Base-by-base conservation (phyloP, 2,113 vertebrate genomes). In the Esox niger region DNA sequence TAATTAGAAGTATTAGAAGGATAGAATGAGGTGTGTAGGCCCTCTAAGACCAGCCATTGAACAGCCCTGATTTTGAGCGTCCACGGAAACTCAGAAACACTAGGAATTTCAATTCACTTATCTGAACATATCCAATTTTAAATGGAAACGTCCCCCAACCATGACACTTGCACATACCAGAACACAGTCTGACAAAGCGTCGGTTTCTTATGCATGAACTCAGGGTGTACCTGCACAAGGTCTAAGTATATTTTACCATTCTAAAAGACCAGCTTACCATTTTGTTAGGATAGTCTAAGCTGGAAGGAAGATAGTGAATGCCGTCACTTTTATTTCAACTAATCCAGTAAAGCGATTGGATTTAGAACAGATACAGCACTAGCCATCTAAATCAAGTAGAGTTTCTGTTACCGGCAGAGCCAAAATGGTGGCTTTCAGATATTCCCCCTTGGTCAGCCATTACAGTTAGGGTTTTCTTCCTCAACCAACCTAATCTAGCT, bases 281-380 rank as follows among this genome's bases (percentile, higher is more conserved):
- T n/a, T 74, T 20, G 10, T 76, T 43, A 17, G 6, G 52, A 71
- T 35, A 75, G 32, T 76, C 80, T 74, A 70, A 82, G 83, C 77
- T 66, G 77, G 68, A 85, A 81, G 67, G 75, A 81, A 70, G 68
- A 73, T 52, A 43, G 46, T 79, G 65, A 69, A 70, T 27, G 30
- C 3, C 9, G 21, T n/a, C 59, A 61, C 77, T 62, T 76, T 57
- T 57, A 73, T 78, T n/a, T 52, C 47, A 23, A 66, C 21, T 64
- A 52, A 75, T 77, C 64, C 31, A 47, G 66, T 62, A 68, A 33
- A 69, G 62, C 43, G 78, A 66, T 56, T 29, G 69, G 23, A 1
- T 23, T 64, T 81, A 78, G 74, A 76, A 81, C 57, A 71, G 79
- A 79, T 75, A 84, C 79, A 86, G 78, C 82, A 79, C 65, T 75